Percentiles rank a stretch among this genome's conserved stretches.
Evolutionary conservation across 2,113 vertebrate species (phyloP).

Genomic region (Castor canadensis): DNA sequence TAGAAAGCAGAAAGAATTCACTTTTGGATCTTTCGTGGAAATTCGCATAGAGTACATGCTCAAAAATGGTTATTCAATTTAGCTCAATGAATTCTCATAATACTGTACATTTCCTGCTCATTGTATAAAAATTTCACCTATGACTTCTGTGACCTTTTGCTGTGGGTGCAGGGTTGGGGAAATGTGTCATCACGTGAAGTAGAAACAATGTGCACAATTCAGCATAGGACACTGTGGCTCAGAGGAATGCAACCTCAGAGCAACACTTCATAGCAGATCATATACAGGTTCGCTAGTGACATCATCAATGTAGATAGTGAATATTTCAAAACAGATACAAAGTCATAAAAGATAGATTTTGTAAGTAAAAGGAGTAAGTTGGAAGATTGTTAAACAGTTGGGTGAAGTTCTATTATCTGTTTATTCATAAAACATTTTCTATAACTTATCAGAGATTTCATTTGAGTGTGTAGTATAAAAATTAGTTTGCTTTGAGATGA

Average conservation of each 20-base stretch:
- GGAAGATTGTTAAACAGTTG: background rate
- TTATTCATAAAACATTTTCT: background rate
- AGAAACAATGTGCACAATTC: conserved; percentile 41
- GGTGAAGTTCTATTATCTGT: background rate
- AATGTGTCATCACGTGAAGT: background rate
- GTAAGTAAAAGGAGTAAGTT: background rate
- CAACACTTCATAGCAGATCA: background rate
- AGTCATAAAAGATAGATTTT: background rate
- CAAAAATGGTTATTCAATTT: background rate
- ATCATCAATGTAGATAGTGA: background rate
- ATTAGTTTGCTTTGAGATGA: background rate
- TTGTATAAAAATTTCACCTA: conserved; percentile 30
- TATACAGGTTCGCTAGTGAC: background rate
- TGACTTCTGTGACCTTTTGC: conserved; percentile 45
- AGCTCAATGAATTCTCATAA: background rate
- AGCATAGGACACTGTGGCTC: background rate
- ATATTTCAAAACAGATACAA: background rate
- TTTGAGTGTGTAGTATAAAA: background rate
- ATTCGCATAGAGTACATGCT: background rate
- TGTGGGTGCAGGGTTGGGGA: background rate
- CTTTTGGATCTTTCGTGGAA: background rate
- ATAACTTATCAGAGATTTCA: background rate
- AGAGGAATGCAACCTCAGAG: background rate
- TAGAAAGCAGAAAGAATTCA: background rate
- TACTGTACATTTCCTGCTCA: conserved; percentile 15